Base-by-base conservation (phyloP, 1,140 invertebrate species). In the Sogatella furcifera region DNA sequence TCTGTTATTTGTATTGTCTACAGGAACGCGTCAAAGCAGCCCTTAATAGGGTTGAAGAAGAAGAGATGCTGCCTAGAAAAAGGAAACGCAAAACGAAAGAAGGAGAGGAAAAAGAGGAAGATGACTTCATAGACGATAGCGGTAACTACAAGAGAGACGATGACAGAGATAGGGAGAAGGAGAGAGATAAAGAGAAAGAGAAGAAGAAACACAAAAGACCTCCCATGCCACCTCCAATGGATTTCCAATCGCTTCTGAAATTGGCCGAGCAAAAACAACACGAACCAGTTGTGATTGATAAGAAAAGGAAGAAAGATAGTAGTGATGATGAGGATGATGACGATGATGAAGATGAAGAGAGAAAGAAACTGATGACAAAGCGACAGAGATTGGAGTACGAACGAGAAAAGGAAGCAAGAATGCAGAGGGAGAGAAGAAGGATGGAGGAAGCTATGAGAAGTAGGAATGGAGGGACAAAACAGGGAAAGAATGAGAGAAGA, bases 261-360 rank as follows among this genome's bases (percentile, higher is more conserved):
- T 71, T 94, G 14, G 90, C 90, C 8, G 85, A 88, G 64, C 80
- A 90, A 69, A 92, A 93, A 69, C 88, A 91, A 65, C 78, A 81
- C 71, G 87, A 91, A 71, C 88, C 89, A 0, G 73, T 91, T 34
- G 70, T 82, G 13, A 69, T 79, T 38, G 81, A 84, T 67, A 76
- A 79, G 49, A 82, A 84, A 64, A 69, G 38, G 11, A 15, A 54
- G 28, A 42, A 21, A 28, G 83, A 82, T 70, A 38, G 34, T 10
- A 38, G 34, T 10, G 8, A 9, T 2, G 34, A 38, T 38, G 34
- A 38, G 34, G 34, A 38, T 13, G 34, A 38, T 8, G 34, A n/a
- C n/a, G n/a, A 38, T 1, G 34, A 38, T 10, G 34, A 38, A 10
- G 69, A 72, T 19, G 76, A 77, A 65, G 72, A 82, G 49, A 67